phyloP scores from a whole-genome alignment of 1,140 invertebrate genomes.

The Leptinotarsa texana region DNA sequence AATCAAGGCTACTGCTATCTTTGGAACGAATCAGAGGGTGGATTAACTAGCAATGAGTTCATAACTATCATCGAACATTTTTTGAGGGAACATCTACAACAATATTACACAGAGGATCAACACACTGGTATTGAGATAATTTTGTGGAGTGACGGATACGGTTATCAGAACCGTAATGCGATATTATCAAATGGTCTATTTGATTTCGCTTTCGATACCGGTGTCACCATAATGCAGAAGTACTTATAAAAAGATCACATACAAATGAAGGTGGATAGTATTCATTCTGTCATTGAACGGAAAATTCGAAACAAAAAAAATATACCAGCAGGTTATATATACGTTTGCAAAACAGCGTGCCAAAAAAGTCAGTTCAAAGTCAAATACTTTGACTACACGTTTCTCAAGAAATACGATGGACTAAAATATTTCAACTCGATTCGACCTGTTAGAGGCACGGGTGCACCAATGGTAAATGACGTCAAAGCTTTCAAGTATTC shows the following conservation, averaged over 20 bases:
- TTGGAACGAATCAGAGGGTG: constrained; percentile 47
- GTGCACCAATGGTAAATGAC: constrained; percentile 14
- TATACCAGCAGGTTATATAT: constrained; percentile 31
- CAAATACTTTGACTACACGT: not conserved
- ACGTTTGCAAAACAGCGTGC: constrained; percentile 12
- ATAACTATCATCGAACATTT: constrained; percentile 33
- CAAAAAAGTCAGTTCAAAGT: not conserved
- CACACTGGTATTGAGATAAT: not conserved
- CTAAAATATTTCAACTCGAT: not conserved
- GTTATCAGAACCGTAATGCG: constrained; percentile 34
- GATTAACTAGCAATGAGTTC: constrained; percentile 45
- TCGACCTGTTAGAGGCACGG: not conserved
- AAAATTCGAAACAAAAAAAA: constrained; percentile 23
- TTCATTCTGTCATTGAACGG: constrained; percentile 22
- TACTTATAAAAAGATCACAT: constrained; percentile 34
- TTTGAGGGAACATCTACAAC: not conserved
- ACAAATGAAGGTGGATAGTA: constrained; percentile 32
- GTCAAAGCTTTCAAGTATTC: not conserved
- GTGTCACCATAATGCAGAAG: constrained; percentile 28
- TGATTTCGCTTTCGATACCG: constrained; percentile 2
- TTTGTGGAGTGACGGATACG: constrained; percentile 12
- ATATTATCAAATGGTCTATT: constrained; percentile 31
- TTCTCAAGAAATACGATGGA: constrained; percentile 3
- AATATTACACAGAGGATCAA: constrained; percentile 31
- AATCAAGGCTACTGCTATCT: constrained; percentile 45